Evolutionary conservation across 2,888 invertebrate species (phyloP).

Genomic region (Drosophila lacicola): DNA sequence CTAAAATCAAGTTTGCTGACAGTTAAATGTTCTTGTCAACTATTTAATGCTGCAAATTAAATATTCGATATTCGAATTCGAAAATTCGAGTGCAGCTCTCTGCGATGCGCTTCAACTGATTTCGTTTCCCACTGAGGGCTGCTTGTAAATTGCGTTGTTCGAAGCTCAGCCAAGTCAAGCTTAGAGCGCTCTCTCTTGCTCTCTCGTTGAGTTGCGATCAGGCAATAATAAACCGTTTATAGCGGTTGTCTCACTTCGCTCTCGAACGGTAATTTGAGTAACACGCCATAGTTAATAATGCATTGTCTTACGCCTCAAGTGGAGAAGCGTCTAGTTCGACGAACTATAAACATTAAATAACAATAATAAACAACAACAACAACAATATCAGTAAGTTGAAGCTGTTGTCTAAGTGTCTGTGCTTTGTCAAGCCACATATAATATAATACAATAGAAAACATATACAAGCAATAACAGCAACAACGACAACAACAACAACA

Average conservation of each 20-base stretch:
- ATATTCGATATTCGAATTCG: too few species aligned
- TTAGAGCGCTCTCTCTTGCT: background rate
- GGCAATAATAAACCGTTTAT: background rate
- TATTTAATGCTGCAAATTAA: too few species aligned
- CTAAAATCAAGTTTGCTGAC: background rate
- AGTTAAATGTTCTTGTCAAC: too few species aligned
- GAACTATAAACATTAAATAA: slow-evolving; percentile 70
- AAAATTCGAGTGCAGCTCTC: too few species aligned
- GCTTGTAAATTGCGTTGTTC: too few species aligned
- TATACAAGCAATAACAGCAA: slow-evolving; percentile 41
- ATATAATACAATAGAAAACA: slow-evolving; percentile 69
- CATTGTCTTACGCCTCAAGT: slow-evolving; percentile 43
- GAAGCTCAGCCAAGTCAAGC: slow-evolving; percentile 9
- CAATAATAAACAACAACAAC: slow-evolving; percentile 60
- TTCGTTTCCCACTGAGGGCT: slow-evolving; percentile 4
- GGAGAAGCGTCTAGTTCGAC: slow-evolving; percentile 39
- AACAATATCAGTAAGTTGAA: slow-evolving; percentile 69
- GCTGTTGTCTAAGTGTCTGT: slow-evolving; percentile 61
- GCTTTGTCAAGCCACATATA: slow-evolving; percentile 64
- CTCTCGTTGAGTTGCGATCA: slow-evolving; percentile 17
- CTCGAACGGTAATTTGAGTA: slow-evolving; percentile 38
- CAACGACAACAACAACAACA: slow-evolving; percentile 25
- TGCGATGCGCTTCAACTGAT: slow-evolving; percentile 1
- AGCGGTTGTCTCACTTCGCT: slow-evolving; percentile 6
- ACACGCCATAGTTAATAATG: slow-evolving; percentile 44